These are phyloP conservation scores for Orcinus orca DNA, from an alignment of 2,113 vertebrate species.

Conservation along the genomic window DNA sequence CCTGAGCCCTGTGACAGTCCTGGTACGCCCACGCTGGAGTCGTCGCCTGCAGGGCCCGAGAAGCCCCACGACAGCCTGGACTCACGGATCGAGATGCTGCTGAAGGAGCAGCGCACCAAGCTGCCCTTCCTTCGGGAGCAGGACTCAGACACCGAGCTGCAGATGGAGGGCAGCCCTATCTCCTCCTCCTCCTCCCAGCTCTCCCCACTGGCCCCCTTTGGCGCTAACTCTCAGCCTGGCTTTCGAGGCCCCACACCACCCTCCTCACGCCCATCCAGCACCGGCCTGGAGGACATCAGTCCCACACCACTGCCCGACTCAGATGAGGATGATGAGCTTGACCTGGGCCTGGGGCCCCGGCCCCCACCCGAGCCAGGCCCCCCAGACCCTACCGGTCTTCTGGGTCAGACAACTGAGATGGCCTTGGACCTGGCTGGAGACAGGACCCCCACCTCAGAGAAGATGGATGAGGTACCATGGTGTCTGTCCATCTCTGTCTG, in stretches of 20 bases:
- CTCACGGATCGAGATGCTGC: conserved; percentile 97
- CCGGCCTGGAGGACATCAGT: conserved; percentile 96
- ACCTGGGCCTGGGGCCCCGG: conserved; percentile 80
- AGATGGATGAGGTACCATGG: conserved; percentile 91
- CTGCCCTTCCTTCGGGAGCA: conserved; percentile 93
- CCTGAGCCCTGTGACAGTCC: conserved; percentile 92
- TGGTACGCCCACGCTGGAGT: conserved; percentile 89
- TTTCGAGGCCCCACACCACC: conserved; percentile 84
- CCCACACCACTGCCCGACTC: conserved; percentile 96
- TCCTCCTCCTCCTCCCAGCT: conserved; percentile 98
- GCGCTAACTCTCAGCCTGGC: conserved; percentile 83
- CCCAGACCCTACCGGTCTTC: conserved; percentile 78
- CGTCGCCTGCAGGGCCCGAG: conserved; percentile 75
- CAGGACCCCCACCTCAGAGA: conserved; percentile 89
- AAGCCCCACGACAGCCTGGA: conserved; percentile 95
- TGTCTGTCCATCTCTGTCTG: conserved; percentile 30
- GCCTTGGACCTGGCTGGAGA: conserved; percentile 86
- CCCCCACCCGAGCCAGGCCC: conserved; percentile 73
- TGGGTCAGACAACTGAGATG: conserved; percentile 82
- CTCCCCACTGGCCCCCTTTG: conserved; percentile 90
- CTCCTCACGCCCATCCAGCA: conserved; percentile 91
- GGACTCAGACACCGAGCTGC: conserved; percentile 93
- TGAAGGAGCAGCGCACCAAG: conserved; percentile 97
- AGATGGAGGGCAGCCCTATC: conserved; percentile 97
- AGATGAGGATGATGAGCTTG: conserved; percentile 89